Base-by-base conservation (phyloP, 1,140 invertebrate genomes). In the Episyrphus balteatus region DNA sequence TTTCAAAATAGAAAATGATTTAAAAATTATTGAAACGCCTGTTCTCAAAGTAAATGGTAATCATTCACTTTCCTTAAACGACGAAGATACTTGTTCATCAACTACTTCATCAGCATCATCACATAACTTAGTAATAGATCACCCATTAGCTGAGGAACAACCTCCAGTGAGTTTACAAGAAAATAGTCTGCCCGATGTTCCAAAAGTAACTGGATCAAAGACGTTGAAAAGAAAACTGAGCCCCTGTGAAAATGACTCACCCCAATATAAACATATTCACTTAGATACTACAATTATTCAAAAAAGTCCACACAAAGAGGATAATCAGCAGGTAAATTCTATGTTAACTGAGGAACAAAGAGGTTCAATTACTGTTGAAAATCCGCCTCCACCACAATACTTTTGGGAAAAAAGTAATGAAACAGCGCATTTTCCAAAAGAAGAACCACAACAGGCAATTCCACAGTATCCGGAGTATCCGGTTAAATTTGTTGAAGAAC, bases 241-340 rank as follows among this genome's bases (percentile, higher is more conserved):
- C 58, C 56, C 50, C 55, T 5, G 21, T 26, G 21, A 26, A 3
- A 26, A 26, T 26, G 21, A 26, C 3, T 26, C 21, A 26, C 21
- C 3, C 8, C 21, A 26, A 26, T 26, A 26, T 8, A 26, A 26
- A 54, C 61, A 61, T 56, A 59, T 61, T 54, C 59, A 48, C 50
- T 52, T 56, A 50, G 49, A 61, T 61, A 55, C 59, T 61, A 56
- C 52, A 61, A 53, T 49, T 56, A 46, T 53, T 61, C 52, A 56
- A 61, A 43, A 50, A 59, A 40, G 49, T 51, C 56, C 47, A 59
- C 53, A 48, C 54, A 44, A 59, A 55, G 48, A 61, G 44, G 42
- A 52, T 56, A 48, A 54, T 55, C 51, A 61, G 33, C 50, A 32
- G 47, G 56, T 37, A 59, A 61, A 32, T 58, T 58, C 21, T 26